These are phyloP conservation scores for Nematostella vectensis DNA, from an alignment of 92 coral and sea anemone species.

Conservation along the genomic window DNA sequence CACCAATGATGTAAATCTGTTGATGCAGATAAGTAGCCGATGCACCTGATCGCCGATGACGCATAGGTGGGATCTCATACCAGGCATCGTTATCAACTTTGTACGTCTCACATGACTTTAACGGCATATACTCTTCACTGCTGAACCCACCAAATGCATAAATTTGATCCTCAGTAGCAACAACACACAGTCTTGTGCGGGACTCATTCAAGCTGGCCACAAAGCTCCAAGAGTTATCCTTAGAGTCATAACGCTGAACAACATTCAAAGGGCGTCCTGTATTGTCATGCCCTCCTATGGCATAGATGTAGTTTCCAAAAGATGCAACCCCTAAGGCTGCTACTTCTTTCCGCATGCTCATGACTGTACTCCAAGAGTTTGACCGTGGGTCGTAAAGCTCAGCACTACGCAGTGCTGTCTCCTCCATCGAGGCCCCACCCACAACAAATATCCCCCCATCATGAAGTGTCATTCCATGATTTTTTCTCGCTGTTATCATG, in stretches of 20 bases:
- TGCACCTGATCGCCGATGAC: slow-evolving; percentile 55
- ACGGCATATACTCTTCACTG: slow-evolving; percentile 52
- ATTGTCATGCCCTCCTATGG: slow-evolving; percentile 60
- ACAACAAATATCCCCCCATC: slow-evolving; percentile 60
- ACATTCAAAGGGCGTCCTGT: slow-evolving; percentile 47
- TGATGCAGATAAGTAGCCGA: slow-evolving; percentile 27
- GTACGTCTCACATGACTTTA: slow-evolving; percentile 55
- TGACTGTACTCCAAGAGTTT: slow-evolving; percentile 67
- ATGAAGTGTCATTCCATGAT: slow-evolving; percentile 52
- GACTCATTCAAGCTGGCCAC: slow-evolving; percentile 49
- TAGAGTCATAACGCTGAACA: slow-evolving; percentile 66
- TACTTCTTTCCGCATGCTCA: slow-evolving; percentile 47
- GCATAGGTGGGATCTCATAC: slow-evolving; percentile 58
- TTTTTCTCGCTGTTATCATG: slow-evolving; percentile 58
- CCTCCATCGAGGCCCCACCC: slow-evolving; percentile 61
- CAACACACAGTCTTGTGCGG: slow-evolving; percentile 64
- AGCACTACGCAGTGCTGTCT: slow-evolving; percentile 55
- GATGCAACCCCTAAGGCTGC: slow-evolving; percentile 68
- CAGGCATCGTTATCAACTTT: slow-evolving; percentile 40
- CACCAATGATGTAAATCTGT: slow-evolving; percentile 60
- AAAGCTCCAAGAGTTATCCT: slow-evolving; percentile 59
- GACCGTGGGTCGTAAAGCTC: slow-evolving; percentile 75
- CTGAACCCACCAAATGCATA: slow-evolving; percentile 77
- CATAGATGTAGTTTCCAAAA: slow-evolving; percentile 58
- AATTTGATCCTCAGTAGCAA: slow-evolving; percentile 28